These are phyloP conservation scores for Myioborus melanocephalus DNA, from an alignment of 2,797 vertebrate species.

Conservation along the genomic window DNA sequence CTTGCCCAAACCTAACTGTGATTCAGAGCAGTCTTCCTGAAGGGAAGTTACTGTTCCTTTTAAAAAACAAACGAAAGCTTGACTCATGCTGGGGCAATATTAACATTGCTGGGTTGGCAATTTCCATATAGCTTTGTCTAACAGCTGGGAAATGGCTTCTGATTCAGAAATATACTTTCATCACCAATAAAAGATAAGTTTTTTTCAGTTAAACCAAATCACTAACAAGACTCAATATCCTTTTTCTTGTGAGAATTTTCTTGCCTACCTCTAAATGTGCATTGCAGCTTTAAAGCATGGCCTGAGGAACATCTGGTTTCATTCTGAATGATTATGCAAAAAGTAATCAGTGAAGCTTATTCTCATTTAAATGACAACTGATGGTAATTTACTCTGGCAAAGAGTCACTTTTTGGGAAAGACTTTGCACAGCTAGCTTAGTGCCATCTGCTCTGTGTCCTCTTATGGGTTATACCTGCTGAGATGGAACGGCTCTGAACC, in stretches of 20 bases:
- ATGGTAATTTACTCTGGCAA: conserved; percentile 13
- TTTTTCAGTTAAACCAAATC: neutral
- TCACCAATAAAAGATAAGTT: neutral
- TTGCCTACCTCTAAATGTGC: neutral
- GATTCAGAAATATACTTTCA: neutral
- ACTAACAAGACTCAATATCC: neutral
- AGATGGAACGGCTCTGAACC: neutral
- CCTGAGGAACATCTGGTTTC: conserved; percentile 14
- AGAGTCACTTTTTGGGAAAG: neutral
- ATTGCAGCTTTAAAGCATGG: neutral
- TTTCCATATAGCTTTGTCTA: neutral
- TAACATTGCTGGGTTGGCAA: neutral
- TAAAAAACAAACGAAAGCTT: neutral
- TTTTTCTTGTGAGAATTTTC: neutral
- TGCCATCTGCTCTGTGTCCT: neutral
- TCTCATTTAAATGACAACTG: conserved; percentile 3
- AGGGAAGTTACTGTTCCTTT: neutral
- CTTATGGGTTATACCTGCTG: neutral
- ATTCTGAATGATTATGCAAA: conserved; percentile 13
- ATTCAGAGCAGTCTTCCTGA: conserved; percentile 6
- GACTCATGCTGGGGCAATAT: neutral
- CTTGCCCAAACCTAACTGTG: neutral
- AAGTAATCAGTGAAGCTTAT: conserved; percentile 6
- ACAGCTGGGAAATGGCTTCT: neutral
- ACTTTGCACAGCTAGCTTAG: neutral